Evolutionary conservation across 1,140 invertebrate genomes (phyloP).

Genomic region (Teleopsis dalmanni): DNA sequence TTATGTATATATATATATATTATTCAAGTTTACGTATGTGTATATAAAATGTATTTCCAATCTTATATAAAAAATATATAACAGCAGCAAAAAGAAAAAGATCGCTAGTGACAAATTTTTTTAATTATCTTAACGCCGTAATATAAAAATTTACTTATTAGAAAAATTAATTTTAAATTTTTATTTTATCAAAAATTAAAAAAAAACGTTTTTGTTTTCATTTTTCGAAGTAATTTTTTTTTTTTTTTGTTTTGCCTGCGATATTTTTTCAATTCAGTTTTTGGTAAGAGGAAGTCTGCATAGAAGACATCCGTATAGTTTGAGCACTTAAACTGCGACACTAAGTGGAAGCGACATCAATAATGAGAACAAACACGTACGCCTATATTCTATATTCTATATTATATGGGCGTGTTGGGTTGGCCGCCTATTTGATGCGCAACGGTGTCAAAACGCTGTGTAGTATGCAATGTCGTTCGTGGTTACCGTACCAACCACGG

Average conservation of each 20-base stretch:
- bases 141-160: slow-evolving; percentile 5
- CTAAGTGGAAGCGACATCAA: too few relatives aligned
- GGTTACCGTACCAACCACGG: slow-evolving; percentile 41
- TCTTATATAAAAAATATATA: slow-evolving; percentile 4
- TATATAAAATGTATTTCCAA: neutral
- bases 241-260: neutral
- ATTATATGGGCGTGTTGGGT: too few relatives aligned
- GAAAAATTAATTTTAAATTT: neutral
- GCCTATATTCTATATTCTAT: too few relatives aligned
- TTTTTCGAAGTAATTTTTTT: neutral
- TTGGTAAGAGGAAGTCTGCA: too few relatives aligned
- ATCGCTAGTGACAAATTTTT: too few relatives aligned
- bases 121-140: too few relatives aligned
- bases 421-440: slow-evolving; percentile 28
- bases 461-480: slow-evolving; percentile 41
- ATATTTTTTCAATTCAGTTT: too few relatives aligned
- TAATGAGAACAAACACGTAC: too few relatives aligned
- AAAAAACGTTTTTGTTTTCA: slow-evolving; percentile 31
- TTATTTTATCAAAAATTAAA: slow-evolving; percentile 32
- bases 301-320: too few relatives aligned
- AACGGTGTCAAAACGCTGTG: slow-evolving; percentile 41
- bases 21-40: neutral
- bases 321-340: too few relatives aligned
- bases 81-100: too few relatives aligned
- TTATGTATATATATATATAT: slow-evolving; percentile 1